phyloP scores from a whole-genome alignment of 1,140 invertebrate species.

The Dendroctonus valens region DNA sequence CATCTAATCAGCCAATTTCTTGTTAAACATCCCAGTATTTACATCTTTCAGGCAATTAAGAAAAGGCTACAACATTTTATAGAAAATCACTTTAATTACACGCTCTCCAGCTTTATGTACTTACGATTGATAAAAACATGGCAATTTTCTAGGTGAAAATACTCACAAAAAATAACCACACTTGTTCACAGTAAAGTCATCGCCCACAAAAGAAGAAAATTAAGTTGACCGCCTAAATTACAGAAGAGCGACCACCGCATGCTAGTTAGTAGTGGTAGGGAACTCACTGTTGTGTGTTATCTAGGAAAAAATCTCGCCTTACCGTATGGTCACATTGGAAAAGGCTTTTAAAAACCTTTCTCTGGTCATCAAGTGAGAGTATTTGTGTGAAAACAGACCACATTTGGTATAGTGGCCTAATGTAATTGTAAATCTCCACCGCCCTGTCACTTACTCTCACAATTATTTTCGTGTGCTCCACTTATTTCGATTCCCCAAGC shows the following conservation, averaged over 20 bases:
- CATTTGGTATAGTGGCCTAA: constrained; percentile 12
- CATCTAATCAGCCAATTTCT: too few relatives aligned
- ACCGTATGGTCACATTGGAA: constrained; percentile 3
- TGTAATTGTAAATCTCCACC: constrained; percentile 17
- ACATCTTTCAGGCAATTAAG: too few relatives aligned
- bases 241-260: neutral
- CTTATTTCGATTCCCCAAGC: constrained; percentile 40
- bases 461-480: constrained; percentile 44
- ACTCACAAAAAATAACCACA: neutral
- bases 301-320: constrained; percentile 14
- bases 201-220: constrained; percentile 7
- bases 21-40: too few relatives aligned
- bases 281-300: constrained; percentile 3
- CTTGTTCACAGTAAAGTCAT: constrained; percentile 4
- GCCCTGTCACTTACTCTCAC: constrained; percentile 41
- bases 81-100: too few relatives aligned
- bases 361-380: constrained; percentile 13
- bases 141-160: neutral
- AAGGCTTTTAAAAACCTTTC: constrained; percentile 20
- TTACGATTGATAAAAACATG: too few relatives aligned
- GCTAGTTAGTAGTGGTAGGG: neutral
- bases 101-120: too few relatives aligned
- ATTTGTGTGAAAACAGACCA: neutral
- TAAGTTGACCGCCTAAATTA: constrained; percentile 3
- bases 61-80: too few relatives aligned